Evolutionary conservation across 2,113 vertebrate species (phyloP).

Genomic region (Pimephales promelas): DNA sequence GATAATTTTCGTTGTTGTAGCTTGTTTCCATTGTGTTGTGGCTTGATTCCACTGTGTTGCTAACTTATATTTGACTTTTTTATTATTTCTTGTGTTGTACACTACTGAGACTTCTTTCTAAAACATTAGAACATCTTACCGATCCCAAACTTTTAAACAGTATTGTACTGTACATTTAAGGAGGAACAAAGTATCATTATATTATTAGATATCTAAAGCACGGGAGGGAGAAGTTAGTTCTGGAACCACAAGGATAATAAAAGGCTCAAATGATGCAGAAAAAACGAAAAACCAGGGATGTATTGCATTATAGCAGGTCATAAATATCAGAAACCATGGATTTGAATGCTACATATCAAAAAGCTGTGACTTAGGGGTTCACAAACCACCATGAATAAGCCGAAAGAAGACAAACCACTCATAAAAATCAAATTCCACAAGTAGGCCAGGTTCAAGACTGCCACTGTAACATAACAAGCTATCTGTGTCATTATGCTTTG

Average conservation of each 20-base stretch:
- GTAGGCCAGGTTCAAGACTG: background rate
- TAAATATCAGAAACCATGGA: slow-evolving; percentile 1
- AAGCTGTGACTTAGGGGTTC: background rate
- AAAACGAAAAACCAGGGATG: background rate
- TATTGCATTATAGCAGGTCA: background rate
- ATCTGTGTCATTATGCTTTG: slow-evolving; percentile 22
- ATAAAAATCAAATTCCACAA: slow-evolving; percentile 44
- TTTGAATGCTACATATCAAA: background rate
- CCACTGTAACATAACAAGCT: background rate
- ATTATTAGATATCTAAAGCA: slow-evolving; percentile 25
- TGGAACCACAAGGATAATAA: slow-evolving; percentile 12
- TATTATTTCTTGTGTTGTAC: too few species aligned
- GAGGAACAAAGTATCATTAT: background rate
- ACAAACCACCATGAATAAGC: background rate
- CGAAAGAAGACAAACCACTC: slow-evolving; percentile 48
- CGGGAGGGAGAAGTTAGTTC: slow-evolving; percentile 8
- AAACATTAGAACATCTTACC: background rate
- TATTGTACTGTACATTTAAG: background rate
- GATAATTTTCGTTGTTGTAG: too few species aligned
- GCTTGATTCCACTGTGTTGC: too few species aligned
- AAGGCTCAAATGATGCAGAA: background rate
- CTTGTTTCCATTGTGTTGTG: too few species aligned
- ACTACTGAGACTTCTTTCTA: background rate
- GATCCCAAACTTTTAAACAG: background rate
- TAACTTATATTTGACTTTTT: too few species aligned